Evolutionary conservation across 2,888 invertebrate genomes (phyloP).

Genomic region (Elegia similella): DNA sequence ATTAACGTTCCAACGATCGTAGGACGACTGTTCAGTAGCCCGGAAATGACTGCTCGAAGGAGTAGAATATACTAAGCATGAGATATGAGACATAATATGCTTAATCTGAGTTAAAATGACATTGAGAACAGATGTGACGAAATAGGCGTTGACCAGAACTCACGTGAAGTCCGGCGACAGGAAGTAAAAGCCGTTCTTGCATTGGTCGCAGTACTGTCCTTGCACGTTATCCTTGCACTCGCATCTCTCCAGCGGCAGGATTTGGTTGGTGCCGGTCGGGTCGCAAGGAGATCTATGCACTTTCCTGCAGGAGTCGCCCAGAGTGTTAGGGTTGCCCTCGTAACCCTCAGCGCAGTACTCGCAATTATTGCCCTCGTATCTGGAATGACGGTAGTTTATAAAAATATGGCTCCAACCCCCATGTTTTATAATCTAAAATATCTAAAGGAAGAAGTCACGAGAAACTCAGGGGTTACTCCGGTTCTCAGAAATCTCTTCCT

Average conservation of each 20-base stretch:
- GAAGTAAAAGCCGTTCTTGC: conserved; percentile 92
- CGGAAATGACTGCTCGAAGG: too few species aligned
- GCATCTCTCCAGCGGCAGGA: conserved; percentile 61
- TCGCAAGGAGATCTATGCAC: conserved; percentile 83
- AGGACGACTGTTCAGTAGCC: too few species aligned
- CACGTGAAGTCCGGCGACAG: conserved; percentile 84
- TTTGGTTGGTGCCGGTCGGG: conserved; percentile 84
- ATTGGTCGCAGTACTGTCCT: conserved; percentile 93
- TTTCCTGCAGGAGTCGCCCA: conserved; percentile 87
- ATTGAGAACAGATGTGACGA: too few species aligned
- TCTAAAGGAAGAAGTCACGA: too few species aligned
- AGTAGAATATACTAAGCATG: too few species aligned
- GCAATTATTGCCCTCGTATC: conserved; percentile 87
- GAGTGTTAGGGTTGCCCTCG: conserved; percentile 88
- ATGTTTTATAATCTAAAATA: too few species aligned
- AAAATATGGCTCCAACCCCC: too few species aligned
- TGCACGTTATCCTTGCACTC: conserved; percentile 82
- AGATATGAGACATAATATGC: too few species aligned
- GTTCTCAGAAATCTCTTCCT: too few species aligned
- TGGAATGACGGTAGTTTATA: conserved; percentile 30
- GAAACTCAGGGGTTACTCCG: too few species aligned
- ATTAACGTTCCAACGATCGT: too few species aligned
- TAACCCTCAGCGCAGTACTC: conserved; percentile 90
- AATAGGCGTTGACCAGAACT: not conserved
- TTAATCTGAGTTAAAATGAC: too few species aligned